Base-by-base conservation (phyloP, 2,113 vertebrate genomes). In the Peromyscus californicus region DNA sequence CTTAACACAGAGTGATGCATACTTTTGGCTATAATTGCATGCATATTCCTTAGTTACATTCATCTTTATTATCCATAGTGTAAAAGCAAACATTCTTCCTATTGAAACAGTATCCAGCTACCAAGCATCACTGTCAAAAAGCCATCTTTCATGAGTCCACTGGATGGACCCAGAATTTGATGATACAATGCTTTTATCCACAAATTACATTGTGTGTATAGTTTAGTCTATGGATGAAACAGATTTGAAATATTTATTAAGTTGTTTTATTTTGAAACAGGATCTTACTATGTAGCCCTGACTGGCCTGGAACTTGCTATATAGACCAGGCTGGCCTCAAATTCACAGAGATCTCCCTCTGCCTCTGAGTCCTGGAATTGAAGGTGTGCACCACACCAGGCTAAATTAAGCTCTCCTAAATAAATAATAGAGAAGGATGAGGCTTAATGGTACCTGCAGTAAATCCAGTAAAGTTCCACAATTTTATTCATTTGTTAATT, bases 391-490 rank as follows among this genome's bases (percentile, higher is more conserved):
- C 54, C 33, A n/a, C 36, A 82, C 21, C 21, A 82, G 33, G 51
- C 51, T 22, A 19, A 21, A 76, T 69, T 76, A 54, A 88, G n/a
- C 48, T 59, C 15, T 85, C 54, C 5, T 72, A 57, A 8, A 48
- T 42, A 92, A 92, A 51, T 48, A 92, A 57, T 13, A 79, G 19
- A 96, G 59, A 72, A 83, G 2, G 22, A 54, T 86, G 21, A 45
- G 72, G 83, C 79, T 91, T 95, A 91, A 89, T 91, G 51, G 57
- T 9, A 26, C 1, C 16, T 79, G 61, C 3, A 82, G 36, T 63
- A 95, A 95, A 79, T 54, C 33, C n/a, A 96, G 67, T 94, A 90
- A 90, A 92, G 80, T 67, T 48, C n/a, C 2, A 59, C n/a, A 84
- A 92, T 74, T 54, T 75, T 42, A n/a, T 63, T 93, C 80, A 93